Evolutionary conservation across 2,113 vertebrate genomes (phyloP).

Genomic region (Ictidomys tridecemlineatus): DNA sequence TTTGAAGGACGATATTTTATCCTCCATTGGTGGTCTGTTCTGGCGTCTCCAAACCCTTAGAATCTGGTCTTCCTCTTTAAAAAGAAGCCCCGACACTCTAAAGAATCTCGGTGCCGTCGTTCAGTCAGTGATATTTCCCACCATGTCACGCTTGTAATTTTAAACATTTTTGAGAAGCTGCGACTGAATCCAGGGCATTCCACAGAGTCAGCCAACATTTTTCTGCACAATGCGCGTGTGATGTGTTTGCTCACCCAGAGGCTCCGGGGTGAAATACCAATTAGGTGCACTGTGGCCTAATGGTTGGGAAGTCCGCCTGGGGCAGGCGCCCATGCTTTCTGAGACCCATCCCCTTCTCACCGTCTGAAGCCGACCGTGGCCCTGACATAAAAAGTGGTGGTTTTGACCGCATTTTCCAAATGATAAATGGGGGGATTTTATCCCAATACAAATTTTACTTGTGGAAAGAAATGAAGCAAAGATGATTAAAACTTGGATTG

Average conservation of each 20-base stretch:
- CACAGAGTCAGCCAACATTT: not conserved
- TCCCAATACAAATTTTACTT: not conserved
- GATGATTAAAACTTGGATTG: not conserved
- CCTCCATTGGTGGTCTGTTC: not conserved
- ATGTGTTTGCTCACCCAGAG: not conserved
- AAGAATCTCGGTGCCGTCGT: not conserved
- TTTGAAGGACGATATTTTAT: not conserved
- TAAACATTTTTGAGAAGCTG: not conserved
- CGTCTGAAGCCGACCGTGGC: not conserved
- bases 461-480: not conserved
- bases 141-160: not conserved
- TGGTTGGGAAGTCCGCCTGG: not conserved
- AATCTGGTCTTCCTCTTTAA: not conserved
- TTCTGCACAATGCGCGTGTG: not conserved
- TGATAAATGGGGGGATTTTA: not conserved
- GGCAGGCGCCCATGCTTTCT: not conserved
- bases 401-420: slow-evolving; percentile 33
- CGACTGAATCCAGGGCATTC: not conserved
- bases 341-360: not conserved
- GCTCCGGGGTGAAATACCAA: not conserved
- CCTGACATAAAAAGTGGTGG: not conserved
- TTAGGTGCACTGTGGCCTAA: not conserved
- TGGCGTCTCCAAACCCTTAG: not conserved
- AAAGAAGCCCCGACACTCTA: not conserved
- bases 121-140: not conserved